These are phyloP conservation scores for Caenorhabditis imperialis DNA, from an alignment of 2,888 invertebrate genomes.

Conservation along the genomic window DNA sequence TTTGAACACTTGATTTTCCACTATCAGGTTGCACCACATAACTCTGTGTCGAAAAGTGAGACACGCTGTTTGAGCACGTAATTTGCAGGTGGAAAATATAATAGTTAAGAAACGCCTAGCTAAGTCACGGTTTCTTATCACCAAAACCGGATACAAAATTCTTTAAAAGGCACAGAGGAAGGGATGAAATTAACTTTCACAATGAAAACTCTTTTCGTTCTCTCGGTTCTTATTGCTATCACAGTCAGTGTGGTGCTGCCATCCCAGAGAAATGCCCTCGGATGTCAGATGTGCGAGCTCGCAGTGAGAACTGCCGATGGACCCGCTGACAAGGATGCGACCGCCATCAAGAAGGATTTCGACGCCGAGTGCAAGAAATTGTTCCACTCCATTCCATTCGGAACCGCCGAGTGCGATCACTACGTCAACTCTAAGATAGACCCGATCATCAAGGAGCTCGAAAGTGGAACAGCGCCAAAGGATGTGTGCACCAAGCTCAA, in stretches of 20 bases:
- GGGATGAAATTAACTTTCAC: too few species aligned
- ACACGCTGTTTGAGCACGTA: too few species aligned
- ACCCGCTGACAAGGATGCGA: conserved; percentile 55
- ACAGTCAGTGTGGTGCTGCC: conserved; percentile 44
- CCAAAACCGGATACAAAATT: too few species aligned
- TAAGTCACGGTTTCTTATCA: too few species aligned
- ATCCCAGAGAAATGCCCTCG: conserved; percentile 40
- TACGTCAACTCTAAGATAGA: conserved; percentile 58
- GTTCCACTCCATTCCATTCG: conserved; percentile 60
- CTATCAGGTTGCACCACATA: too few species aligned
- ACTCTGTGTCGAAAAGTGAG: too few species aligned
- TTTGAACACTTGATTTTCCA: too few species aligned
- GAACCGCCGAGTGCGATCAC: conserved; percentile 49
- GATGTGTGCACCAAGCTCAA: conserved; percentile 1
- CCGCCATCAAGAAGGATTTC: conserved; percentile 55
- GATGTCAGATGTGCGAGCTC: conserved; percentile 61
- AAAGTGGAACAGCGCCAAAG: too few species aligned
- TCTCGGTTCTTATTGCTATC: conserved; percentile 35
- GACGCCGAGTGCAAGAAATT: conserved; percentile 59
- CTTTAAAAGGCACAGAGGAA: too few species aligned
- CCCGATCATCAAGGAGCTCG: conserved; percentile 64
- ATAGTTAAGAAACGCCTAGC: too few species aligned
- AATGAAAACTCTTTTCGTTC: conserved; percentile 43
- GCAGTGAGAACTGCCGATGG: conserved; percentile 57
- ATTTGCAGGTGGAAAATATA: too few species aligned